A percentile compares a stretch with the other conserved stretches of the same genome.
These are phyloP conservation scores for Probosciger aterrimus DNA, from an alignment of 2,113 vertebrate genomes.

Conservation along the genomic window DNA sequence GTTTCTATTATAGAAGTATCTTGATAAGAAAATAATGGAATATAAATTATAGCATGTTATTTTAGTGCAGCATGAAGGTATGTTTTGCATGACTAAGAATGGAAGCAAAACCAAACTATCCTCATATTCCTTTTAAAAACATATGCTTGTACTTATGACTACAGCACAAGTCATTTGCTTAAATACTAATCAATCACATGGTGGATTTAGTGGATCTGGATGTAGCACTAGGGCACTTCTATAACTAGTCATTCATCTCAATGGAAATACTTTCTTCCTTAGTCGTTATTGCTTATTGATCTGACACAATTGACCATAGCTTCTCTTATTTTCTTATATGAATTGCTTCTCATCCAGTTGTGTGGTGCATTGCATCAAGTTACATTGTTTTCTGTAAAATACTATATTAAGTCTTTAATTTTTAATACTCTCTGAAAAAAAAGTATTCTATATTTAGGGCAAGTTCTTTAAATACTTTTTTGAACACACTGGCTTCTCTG, in stretches of 20 bases:
- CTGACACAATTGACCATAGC: not conserved
- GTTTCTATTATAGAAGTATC: not conserved
- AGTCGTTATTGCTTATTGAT: not conserved
- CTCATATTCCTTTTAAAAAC: not conserved
- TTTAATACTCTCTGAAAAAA: not conserved
- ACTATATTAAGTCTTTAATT: not conserved
- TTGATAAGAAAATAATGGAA: not conserved
- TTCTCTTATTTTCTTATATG: not conserved
- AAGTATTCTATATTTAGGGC: not conserved
- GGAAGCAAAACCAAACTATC: not conserved
- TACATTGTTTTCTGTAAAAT: not conserved
- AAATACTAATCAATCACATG: not conserved
- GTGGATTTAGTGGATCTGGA: not conserved
- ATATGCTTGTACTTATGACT: not conserved
- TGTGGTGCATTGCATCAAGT: not conserved
- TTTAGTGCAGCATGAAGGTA: not conserved
- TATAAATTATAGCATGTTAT: not conserved
- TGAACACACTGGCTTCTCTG: not conserved
- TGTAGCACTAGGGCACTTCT: not conserved
- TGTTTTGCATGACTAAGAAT: not conserved
- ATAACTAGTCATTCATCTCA: not conserved
- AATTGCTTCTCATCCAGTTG: not conserved
- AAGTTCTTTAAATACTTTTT: not conserved
- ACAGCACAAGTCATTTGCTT: not conserved
- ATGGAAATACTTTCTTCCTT: not conserved